These are phyloP conservation scores for Encarsia formosa DNA, from an alignment of 2,888 invertebrate species.

Conservation along the genomic window DNA sequence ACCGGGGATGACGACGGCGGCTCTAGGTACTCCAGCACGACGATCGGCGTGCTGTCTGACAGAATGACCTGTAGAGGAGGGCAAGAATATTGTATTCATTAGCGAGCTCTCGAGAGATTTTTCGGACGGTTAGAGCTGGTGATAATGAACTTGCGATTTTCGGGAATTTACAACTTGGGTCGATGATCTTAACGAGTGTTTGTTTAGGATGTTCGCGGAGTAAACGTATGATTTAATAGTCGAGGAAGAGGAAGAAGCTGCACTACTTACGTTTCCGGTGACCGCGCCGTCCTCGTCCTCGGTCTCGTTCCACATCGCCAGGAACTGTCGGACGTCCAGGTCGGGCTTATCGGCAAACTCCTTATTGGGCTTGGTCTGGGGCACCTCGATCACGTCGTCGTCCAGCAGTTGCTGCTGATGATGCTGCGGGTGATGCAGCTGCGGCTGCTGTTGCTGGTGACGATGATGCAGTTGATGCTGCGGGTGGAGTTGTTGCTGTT, in stretches of 20 bases:
- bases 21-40: conserved; percentile 25
- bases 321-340: conserved; percentile 48
- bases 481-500: background rate
- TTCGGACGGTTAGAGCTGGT: background rate
- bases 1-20: background rate
- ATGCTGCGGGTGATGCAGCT: conserved; percentile 16
- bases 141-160: too few species aligned
- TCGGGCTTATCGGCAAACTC: conserved; percentile 45
- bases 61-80: conserved; percentile 15
- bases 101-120: background rate
- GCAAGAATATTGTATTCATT: background rate
- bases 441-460: conserved; percentile 13
- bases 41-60: conserved; percentile 19
- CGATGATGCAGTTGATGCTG: conserved; percentile 16
- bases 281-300: conserved; percentile 45
- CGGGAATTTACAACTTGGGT: too few species aligned
- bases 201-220: too few species aligned
- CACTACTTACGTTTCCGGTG: conserved; percentile 29
- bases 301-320: conserved; percentile 49
- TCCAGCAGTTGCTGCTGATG: conserved; percentile 14
- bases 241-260: background rate
- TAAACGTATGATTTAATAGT: too few species aligned
- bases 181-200: too few species aligned
- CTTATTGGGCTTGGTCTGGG: conserved; percentile 27
- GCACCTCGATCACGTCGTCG: conserved; percentile 7